Evolutionary conservation across 2,797 vertebrate species (phyloP), one percentile per base, ranked within the genome.

Genomic region (Notolepis coatsorum): DNA sequence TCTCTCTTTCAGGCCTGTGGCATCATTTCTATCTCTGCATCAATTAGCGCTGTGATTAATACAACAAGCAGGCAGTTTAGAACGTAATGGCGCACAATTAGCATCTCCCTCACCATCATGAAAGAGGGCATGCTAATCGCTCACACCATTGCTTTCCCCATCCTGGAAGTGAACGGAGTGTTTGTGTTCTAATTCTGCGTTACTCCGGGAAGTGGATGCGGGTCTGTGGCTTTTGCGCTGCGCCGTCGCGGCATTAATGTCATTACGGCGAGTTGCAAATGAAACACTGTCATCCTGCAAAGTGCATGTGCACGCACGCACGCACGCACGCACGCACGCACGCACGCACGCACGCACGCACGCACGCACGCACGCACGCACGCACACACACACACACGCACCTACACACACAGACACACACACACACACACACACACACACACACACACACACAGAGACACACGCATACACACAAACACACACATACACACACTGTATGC

Each of bases 21-120:
- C 97, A 96, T 95, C 92, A 87, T 94, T 96, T 96, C 94, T 95
- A 95, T 96, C 96, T 95, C 94, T 94, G 95, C 96, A 97, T 98
- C 96, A 98, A 98, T 99, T 99, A 98, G 94, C 94, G 91, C 94
- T 90, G 95, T 98, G 95, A 99, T 99, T 98, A 99, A 98, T 97
- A 96, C 96, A 96, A 98, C 96, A 97, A 95, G 96, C 95, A 95
- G 96, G 96, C 95, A 95, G 95, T 98, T 98, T 97, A 97, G 96
- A 95, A n/a, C 94, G 96, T 97, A 99, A 97, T 96, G 95, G 95
- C 94, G 94, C 93, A 95, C 96, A 97, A 99, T 99, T 99, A 98
- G 95, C 97, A 96, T 98, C 96, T 95, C 92, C 94, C 95, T 93
- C 93, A n/a, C n/a, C n/a, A n/a, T n/a, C 92, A 89, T 93, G 93